phyloP scores from a whole-genome alignment of 1,140 invertebrate genomes.

The Callitettix versicolor region DNA sequence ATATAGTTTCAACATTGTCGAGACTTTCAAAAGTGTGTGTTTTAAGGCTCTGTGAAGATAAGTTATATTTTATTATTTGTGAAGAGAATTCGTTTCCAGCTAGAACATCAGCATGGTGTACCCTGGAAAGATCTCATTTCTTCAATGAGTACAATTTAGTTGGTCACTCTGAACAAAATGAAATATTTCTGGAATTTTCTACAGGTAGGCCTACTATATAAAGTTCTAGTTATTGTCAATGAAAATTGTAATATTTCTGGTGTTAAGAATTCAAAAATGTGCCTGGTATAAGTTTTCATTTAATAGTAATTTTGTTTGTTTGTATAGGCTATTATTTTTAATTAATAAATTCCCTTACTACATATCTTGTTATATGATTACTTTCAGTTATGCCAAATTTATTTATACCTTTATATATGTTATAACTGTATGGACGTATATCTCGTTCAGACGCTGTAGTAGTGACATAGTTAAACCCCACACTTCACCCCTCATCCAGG shows the following conservation, averaged over 20 bases:
- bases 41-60: background rate
- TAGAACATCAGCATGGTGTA: background rate
- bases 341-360: background rate
- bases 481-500: too few species aligned
- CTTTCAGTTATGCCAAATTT: background rate
- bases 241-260: too few species aligned
- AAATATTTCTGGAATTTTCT: constrained; percentile 4
- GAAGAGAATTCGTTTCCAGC: constrained; percentile 1
- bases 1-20: background rate
- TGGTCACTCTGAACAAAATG: background rate
- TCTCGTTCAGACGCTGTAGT: too few species aligned
- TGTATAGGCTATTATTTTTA: background rate
- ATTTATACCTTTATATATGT: too few species aligned
- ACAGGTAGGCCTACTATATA: background rate
- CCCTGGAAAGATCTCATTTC: background rate
- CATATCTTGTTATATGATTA: background rate
- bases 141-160: constrained; percentile 8
- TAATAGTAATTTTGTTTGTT: background rate
- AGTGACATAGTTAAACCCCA: too few species aligned
- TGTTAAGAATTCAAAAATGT: too few species aligned
- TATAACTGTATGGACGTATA: too few species aligned
- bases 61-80: constrained; percentile 4
- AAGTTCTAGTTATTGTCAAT: too few species aligned
- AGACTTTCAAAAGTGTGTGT: constrained; percentile 5
- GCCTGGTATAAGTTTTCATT: too few species aligned